These are phyloP conservation scores for Platycheirus rosarum DNA, from an alignment of 2,888 invertebrate species.

Conservation along the genomic window DNA sequence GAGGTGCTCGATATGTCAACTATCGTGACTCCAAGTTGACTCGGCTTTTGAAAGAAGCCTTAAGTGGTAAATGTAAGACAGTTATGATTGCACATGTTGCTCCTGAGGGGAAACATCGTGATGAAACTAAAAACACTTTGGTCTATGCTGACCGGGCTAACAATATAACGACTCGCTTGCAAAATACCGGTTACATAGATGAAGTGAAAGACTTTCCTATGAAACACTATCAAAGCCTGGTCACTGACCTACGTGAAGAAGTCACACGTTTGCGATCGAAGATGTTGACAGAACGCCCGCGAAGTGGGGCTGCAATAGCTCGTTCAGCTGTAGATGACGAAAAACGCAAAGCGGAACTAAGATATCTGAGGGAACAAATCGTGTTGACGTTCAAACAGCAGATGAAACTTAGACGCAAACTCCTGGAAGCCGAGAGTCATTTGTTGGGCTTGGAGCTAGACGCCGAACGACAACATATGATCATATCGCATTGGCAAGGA, in stretches of 20 bases:
- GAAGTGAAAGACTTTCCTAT: conserved; percentile 82
- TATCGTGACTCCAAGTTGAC: conserved; percentile 98
- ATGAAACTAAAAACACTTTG: conserved; percentile 96
- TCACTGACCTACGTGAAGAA: conserved; percentile 88
- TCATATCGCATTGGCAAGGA: conserved; percentile 94
- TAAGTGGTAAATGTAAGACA: conserved; percentile 96
- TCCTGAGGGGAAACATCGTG: conserved; percentile 90
- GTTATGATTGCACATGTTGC: conserved; percentile 99
- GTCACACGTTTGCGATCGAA: conserved; percentile 91
- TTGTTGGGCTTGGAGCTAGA: conserved; percentile 93
- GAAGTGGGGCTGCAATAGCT: conserved; percentile 81
- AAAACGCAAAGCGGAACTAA: conserved; percentile 84
- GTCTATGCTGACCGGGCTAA: conserved; percentile 97
- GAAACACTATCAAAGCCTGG: conserved; percentile 82
- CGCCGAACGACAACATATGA: conserved; percentile 93
- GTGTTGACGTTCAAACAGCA: conserved; percentile 95
- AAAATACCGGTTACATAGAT: conserved; percentile 82
- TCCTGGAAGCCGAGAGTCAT: conserved; percentile 96
- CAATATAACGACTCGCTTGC: conserved; percentile 88
- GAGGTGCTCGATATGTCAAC: conserved; percentile 93
- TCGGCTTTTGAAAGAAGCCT: conserved; percentile 92
- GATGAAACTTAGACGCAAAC: conserved; percentile 92
- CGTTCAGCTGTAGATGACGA: conserved; percentile 82
- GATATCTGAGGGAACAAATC: conserved; percentile 91
- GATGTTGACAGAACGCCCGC: conserved; percentile 88